A percentile compares a stretch with the other conserved stretches of the same genome.
phyloP scores from a whole-genome alignment of 2,113 vertebrate species.

The Aythya baeri region DNA sequence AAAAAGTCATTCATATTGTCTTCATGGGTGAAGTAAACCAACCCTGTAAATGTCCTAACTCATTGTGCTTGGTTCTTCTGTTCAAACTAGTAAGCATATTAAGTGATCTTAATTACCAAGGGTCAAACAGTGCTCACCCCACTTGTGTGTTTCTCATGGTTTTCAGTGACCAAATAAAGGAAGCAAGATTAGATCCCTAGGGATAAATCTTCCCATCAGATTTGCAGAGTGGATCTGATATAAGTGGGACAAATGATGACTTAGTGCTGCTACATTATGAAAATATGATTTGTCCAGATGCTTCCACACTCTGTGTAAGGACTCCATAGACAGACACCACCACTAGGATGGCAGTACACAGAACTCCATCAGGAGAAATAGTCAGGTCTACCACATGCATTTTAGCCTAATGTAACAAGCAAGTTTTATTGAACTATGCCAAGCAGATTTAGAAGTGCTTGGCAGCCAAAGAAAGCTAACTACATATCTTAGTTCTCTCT shows the following conservation, averaged over 20 bases:
- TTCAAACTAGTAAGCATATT: conserved; percentile 61
- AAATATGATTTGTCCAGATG: conserved; percentile 60
- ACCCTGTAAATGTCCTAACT: conserved; percentile 25
- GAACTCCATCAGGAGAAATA: not conserved
- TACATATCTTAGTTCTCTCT: not conserved
- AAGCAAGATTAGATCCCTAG: conserved; percentile 27
- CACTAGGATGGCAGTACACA: not conserved
- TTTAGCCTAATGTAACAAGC: not conserved
- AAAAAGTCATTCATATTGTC: conserved; percentile 18
- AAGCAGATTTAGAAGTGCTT: not conserved
- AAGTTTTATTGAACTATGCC: not conserved
- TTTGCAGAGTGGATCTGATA: conserved; percentile 46
- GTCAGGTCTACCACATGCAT: not conserved
- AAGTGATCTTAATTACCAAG: conserved; percentile 72
- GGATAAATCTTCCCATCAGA: conserved; percentile 57
- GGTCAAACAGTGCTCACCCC: conserved; percentile 60
- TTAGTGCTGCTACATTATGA: conserved; percentile 54
- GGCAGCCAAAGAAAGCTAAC: not conserved
- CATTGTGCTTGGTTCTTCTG: conserved; percentile 21
- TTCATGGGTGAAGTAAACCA: conserved; percentile 55
- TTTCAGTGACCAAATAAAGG: conserved; percentile 28
- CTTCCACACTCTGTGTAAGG: not conserved
- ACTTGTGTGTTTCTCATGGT: conserved; percentile 35
- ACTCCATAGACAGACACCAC: not conserved
- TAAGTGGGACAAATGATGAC: conserved; percentile 52